A percentile compares a stretch with the other conserved stretches of the same genome.
Evolutionary conservation across 1,140 invertebrate species (phyloP).

Genomic region (Hycleus cichorii): DNA sequence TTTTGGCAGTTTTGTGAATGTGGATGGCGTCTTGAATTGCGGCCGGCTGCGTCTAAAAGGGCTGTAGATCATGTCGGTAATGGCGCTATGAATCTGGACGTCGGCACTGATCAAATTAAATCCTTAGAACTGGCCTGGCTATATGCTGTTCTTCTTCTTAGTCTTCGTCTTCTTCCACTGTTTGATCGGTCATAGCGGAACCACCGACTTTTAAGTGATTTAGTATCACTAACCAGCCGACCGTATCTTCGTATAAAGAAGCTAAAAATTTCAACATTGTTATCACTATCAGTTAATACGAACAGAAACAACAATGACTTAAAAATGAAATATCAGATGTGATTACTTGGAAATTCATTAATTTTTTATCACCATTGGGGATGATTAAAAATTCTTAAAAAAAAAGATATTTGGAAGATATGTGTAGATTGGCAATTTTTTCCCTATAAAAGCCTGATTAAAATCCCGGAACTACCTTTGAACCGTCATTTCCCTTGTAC

Average conservation of each 20-base stretch:
- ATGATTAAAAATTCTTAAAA: no score
- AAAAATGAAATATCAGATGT: no score
- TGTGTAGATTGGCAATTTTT: no score
- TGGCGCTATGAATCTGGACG: conserved; percentile 44
- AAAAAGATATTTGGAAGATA: no score
- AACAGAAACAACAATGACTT: no score
- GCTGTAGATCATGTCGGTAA: conserved; percentile 41
- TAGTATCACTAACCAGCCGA: conserved; percentile 24
- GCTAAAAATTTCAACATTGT: conserved; percentile 1
- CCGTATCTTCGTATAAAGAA: conserved; percentile 13
- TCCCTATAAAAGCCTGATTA: no score
- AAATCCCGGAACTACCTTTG: no score
- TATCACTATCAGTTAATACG: conserved; percentile 8
- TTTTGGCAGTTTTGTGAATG: not conserved
- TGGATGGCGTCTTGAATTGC: conserved; percentile 24
- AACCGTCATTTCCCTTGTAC: no score
- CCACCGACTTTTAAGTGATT: conserved; percentile 26
- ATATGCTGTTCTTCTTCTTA: conserved; percentile 28
- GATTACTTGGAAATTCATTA: no score
- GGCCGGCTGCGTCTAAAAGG: conserved; percentile 38
- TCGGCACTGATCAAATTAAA: conserved; percentile 44
- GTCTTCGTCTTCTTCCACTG: conserved; percentile 23
- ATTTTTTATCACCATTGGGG: no score
- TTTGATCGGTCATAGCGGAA: conserved; percentile 32
- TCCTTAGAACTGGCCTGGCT: conserved; percentile 36